Evolutionary conservation across 92 coral and sea anemone genomes (phyloP), one percentile per base, ranked within the genome.

Genomic region (Paramuricea clavata): DNA sequence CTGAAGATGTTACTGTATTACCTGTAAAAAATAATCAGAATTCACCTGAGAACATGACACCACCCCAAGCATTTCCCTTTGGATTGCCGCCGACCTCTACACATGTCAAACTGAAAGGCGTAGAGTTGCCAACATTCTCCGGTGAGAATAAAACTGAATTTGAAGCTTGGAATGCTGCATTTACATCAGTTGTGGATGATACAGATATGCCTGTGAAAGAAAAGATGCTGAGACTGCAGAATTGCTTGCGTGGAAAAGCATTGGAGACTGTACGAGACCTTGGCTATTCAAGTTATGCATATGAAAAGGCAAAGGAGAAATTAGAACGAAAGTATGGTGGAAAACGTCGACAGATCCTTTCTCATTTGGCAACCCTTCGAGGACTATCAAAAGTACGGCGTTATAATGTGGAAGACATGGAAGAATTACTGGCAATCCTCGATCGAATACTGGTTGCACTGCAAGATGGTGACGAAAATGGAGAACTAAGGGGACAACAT

Each of bases 401-500:
- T 12, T 27, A 57, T 57, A 57, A 57, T 23, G 9, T 57, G 65
- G 65, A 68, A 68, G 74, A 28, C 22, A 2, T 68, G 71, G 71
- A 62, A 31, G 1, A 12, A 19, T 62, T 62, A 21, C 6, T 62
- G 41, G 12, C 43, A 31, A 68, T 16, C 12, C 39, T 68, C 2
- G 74, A 68, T n/a, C 22, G 74, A 5, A 68, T 68, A 17, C 47
- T 68, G 26, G 13, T 57, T 23, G 74, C 43, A 68, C 9, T 68
- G 21, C 41, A 68, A 17, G 74, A 36, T 17, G 39, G 25, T 36
- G 47, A 68, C 12, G 2, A 32, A 26, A 42, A 68, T 68, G 79
- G 62, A 6, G 86, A 82, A 17, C 44, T 82, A 15, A 82, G 25
- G 27, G 54, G 80, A 43, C 61, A 68, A 33, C 43, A 76, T 8